Evolutionary conservation across 2,888 invertebrate species (phyloP).

Genomic region (Apamea crenata): DNA sequence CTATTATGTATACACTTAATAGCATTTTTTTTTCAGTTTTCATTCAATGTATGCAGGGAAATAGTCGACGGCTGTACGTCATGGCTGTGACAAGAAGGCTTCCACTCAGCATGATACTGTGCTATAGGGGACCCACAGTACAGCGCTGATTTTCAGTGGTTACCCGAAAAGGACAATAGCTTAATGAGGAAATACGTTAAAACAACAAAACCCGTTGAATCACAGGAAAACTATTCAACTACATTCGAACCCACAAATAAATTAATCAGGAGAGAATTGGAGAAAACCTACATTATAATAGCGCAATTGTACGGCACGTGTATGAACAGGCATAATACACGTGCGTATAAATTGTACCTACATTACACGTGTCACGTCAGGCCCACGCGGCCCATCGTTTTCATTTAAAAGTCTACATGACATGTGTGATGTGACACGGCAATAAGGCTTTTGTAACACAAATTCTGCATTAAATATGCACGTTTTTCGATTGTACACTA

Average conservation of each 20-base stretch:
- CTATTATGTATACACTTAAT: no score
- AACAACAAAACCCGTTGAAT: background rate
- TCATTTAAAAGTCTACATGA: slow-evolving; percentile 32
- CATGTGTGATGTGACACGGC: slow-evolving; percentile 2
- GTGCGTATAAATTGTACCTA: slow-evolving; percentile 4
- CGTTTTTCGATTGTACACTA: background rate
- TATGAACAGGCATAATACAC: background rate
- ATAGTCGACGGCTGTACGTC: no score
- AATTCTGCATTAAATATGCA: background rate
- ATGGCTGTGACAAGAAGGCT: no score
- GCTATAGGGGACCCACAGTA: no score
- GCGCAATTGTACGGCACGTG: background rate
- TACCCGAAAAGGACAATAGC: background rate
- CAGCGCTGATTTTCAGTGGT: no score
- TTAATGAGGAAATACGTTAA: background rate
- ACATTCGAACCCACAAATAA: background rate
- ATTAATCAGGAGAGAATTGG: background rate
- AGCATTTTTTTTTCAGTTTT: no score
- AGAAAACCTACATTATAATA: background rate
- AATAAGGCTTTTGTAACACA: background rate
- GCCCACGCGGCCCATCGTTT: slow-evolving; percentile 9
- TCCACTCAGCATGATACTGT: no score
- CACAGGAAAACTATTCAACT: background rate
- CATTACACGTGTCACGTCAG: slow-evolving; percentile 31
- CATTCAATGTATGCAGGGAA: no score